Evolutionary conservation across 2,797 vertebrate genomes (phyloP).

Genomic region (Periparus ater): DNA sequence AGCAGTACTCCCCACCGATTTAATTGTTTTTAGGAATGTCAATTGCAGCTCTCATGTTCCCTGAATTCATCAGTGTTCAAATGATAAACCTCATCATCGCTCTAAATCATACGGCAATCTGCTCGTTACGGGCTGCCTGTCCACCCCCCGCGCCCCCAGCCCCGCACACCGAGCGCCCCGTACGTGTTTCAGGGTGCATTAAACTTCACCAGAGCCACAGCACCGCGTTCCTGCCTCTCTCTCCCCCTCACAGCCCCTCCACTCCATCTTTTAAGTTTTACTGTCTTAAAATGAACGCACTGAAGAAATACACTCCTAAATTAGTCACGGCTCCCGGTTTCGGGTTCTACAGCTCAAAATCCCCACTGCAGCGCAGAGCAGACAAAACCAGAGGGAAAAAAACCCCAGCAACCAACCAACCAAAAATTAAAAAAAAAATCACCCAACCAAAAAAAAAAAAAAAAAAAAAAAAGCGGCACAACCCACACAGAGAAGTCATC

Average conservation of each 20-base stretch:
- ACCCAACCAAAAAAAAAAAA: background rate
- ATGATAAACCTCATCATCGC: slow-evolving; percentile 46
- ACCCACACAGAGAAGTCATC: background rate
- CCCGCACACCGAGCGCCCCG: background rate
- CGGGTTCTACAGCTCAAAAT: slow-evolving; percentile 58
- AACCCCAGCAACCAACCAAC: background rate
- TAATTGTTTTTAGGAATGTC: slow-evolving; percentile 65
- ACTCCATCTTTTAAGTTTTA: background rate
- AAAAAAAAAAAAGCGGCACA: background rate
- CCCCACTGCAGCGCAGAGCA: background rate
- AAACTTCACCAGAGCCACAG: background rate
- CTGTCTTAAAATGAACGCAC: background rate
- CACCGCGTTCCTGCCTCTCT: background rate
- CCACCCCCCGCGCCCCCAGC: background rate
- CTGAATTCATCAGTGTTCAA: slow-evolving; percentile 41
- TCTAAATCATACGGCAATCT: background rate
- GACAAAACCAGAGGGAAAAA: background rate
- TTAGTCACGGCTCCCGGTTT: slow-evolving; percentile 70
- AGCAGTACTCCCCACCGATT: slow-evolving; percentile 49
- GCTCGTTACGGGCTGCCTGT: background rate
- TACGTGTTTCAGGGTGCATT: background rate
- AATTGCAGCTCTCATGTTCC: slow-evolving; percentile 45
- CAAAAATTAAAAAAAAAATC: no score
- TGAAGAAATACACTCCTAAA: slow-evolving; percentile 31
- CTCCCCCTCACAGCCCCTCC: background rate